Base-by-base conservation (phyloP, 2,113 vertebrate genomes). In the Promerops cafer region DNA sequence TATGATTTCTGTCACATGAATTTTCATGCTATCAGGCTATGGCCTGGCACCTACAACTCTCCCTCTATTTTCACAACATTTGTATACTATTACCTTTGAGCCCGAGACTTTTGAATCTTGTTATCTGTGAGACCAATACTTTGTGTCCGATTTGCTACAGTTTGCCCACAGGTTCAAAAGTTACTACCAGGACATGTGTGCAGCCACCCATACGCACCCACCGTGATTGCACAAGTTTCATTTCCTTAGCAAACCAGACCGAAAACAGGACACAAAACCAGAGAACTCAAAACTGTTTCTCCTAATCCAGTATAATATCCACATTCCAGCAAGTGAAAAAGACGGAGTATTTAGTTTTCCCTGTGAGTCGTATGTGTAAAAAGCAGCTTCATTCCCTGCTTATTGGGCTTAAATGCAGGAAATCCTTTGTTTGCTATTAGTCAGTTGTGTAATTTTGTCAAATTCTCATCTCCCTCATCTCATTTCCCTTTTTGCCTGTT, bases 181-280 rank as follows among this genome's bases (percentile, higher is more conserved):
- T 50, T 68, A 13, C 35, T 65, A 15, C 60, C 42, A 53, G 47
- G 42, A 66, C 26, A n/a, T 4, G 4, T 21, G 35, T 22, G 31
- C n/a, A 39, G 64, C n/a, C 71, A 65, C 33, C 23, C 64, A 39
- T 77, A 63, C 45, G 20, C 37, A 3, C 42, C 45, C 71, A 28
- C 10, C 0, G 0, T 66, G 50, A 83, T 81, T 94, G 83, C 94
- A 77, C 47, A 90, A 86, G 71, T 94, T 96, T 93, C 86, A 47
- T 87, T 97, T 97, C 96, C 88, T 86, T 87, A 81, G 76, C 79
- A 92, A 94, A 70, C 39, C 26, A 40, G 68, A 23, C 60, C 59
- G 54, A 92, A 95, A 90, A 56, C 35, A 40, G 60, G 40, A 76
- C 60, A 66, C 45, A 83, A 83, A 80, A 42, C 11, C 42, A 80